Evolutionary conservation across 2,113 vertebrate genomes (phyloP).

Genomic region (Ochotona curzoniae): DNA sequence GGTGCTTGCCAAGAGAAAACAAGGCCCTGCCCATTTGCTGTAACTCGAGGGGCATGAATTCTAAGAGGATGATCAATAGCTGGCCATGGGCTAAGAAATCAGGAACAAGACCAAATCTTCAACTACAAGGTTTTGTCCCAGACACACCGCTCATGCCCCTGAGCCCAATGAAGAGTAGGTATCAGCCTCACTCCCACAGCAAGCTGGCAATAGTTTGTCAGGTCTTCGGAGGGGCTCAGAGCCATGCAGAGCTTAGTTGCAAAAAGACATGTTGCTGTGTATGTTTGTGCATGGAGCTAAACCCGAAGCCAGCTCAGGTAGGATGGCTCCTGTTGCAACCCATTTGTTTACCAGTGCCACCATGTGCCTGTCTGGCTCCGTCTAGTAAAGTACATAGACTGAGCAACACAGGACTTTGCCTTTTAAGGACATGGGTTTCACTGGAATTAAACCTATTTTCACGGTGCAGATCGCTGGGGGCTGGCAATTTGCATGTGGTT

Average conservation of each 20-base stretch:
- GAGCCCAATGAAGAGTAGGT: neutral
- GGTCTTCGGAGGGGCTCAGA: neutral
- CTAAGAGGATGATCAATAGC: neutral
- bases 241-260: neutral
- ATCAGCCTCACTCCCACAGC: neutral
- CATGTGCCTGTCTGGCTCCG: neutral
- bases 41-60: neutral
- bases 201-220: neutral
- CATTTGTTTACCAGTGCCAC: neutral
- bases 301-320: neutral
- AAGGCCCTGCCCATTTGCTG: neutral
- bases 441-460: neutral
- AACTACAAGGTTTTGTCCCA: neutral
- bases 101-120: neutral
- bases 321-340: neutral
- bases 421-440: constrained; percentile 27
- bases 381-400: neutral
- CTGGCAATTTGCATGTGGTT: neutral
- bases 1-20: neutral
- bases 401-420: neutral
- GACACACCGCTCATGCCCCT: neutral
- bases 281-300: neutral
- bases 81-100: constrained; percentile 23
- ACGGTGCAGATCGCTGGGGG: neutral
- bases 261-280: neutral